A percentile compares a stretch with the other conserved stretches of the same genome.
These are phyloP conservation scores for Protodeltote pygarga DNA, from an alignment of 2,888 invertebrate species.

Conservation along the genomic window DNA sequence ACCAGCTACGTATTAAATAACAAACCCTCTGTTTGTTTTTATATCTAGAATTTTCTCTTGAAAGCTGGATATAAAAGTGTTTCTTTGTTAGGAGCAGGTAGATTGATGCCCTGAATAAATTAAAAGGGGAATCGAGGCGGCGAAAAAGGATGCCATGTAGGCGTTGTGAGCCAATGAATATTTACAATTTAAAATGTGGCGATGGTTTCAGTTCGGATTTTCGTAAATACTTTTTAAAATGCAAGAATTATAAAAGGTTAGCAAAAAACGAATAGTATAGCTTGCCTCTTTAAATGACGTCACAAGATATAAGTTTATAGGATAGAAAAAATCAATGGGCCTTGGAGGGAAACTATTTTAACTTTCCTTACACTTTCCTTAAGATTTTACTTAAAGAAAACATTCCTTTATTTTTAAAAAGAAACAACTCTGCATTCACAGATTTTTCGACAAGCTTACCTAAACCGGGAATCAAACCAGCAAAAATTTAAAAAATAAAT, in stretches of 20 bases:
- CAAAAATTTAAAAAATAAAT: too few relatives aligned
- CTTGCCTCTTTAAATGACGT: too few relatives aligned
- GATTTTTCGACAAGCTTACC: too few relatives aligned
- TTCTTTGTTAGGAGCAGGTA: slow-evolving; percentile 23
- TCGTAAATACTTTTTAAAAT: background rate
- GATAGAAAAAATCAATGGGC: too few relatives aligned
- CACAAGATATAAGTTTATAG: too few relatives aligned
- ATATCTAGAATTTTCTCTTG: slow-evolving; percentile 3
- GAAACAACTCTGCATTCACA: too few relatives aligned
- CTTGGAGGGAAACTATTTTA: too few relatives aligned
- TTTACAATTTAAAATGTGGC: background rate
- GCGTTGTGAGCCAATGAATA: slow-evolving; percentile 10
- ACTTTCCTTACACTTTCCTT: too few relatives aligned
- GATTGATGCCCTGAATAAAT: slow-evolving; percentile 34
- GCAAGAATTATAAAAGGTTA: background rate
- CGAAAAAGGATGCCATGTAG: slow-evolving; percentile 6
- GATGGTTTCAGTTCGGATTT: slow-evolving; percentile 1
- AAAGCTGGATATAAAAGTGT: slow-evolving; percentile 21
- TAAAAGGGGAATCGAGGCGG: slow-evolving; percentile 15
- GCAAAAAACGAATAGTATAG: background rate
- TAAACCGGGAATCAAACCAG: too few relatives aligned
- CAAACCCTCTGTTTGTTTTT: background rate
- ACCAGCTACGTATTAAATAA: too few relatives aligned
- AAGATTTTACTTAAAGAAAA: too few relatives aligned
- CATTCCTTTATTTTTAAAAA: too few relatives aligned